phyloP scores from a whole-genome alignment of 1,140 invertebrate genomes.

The Calliphora vicina region DNA sequence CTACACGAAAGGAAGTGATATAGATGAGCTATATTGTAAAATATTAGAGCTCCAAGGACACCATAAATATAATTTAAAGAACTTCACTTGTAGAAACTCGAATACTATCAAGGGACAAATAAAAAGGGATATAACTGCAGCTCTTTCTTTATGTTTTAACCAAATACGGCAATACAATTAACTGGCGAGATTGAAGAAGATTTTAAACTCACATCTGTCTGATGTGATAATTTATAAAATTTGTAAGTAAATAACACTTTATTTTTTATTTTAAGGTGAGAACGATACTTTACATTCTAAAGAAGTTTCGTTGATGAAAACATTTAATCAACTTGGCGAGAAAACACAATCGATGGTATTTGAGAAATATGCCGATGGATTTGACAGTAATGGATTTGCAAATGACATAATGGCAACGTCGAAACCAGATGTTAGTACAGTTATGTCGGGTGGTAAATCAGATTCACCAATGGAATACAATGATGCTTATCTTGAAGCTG shows the following conservation, averaged over 20 bases:
- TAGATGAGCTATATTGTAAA: no score
- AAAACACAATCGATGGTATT: conserved; percentile 52
- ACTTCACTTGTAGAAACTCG: no score
- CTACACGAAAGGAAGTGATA: no score
- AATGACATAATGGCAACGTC: conserved; percentile 46
- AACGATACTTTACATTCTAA: neutral
- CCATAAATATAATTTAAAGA: no score
- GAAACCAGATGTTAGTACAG: conserved; percentile 41
- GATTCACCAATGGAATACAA: conserved; percentile 17
- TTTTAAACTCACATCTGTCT: no score
- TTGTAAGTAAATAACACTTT: neutral
- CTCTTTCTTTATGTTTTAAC: no score
- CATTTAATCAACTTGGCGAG: conserved; percentile 37
- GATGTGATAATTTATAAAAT: no score
- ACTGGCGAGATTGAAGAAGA: no score
- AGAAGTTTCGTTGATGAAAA: neutral
- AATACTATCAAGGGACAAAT: no score
- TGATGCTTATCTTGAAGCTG: conserved; percentile 46
- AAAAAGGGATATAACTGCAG: no score
- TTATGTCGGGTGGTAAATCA: conserved; percentile 29
- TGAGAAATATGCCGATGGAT: conserved; percentile 57
- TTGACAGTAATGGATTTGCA: conserved; percentile 59
- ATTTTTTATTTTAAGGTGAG: neutral
- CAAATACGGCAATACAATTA: no score
- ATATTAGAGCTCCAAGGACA: no score